A percentile compares a stretch with the other conserved stretches of the same genome.
phyloP scores from a whole-genome alignment of 2,113 vertebrate genomes.

The Syngnathus floridae region DNA sequence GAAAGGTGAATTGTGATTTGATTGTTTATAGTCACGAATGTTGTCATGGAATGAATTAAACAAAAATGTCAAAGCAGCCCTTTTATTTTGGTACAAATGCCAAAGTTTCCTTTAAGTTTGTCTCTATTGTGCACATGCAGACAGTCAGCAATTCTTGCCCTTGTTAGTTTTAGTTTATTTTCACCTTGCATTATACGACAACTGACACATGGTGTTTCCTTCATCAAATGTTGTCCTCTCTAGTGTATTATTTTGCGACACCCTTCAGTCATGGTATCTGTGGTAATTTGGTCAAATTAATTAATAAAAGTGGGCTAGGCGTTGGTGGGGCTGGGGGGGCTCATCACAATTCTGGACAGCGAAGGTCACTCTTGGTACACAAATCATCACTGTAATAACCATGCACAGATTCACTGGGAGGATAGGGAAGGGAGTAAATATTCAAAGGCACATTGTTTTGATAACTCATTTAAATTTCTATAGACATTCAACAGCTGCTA shows the following conservation, averaged over 20 bases:
- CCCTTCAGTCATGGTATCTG: slow-evolving; percentile 62
- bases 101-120: no score
- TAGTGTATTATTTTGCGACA: slow-evolving; percentile 31
- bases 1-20: no score
- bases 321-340: neutral
- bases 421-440: no score
- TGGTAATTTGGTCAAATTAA: slow-evolving; percentile 44
- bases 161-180: neutral
- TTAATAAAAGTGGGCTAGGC: slow-evolving; percentile 48
- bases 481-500: neutral
- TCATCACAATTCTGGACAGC: slow-evolving; percentile 37
- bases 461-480: neutral
- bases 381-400: slow-evolving; percentile 9
- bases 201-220: neutral
- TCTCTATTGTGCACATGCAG: neutral
- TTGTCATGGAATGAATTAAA: no score
- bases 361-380: slow-evolving; percentile 47
- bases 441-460: neutral
- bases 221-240: slow-evolving; percentile 26
- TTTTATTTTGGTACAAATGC: neutral
- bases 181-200: slow-evolving; percentile 21
- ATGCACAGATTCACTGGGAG: neutral
- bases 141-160: no score
- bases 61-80: no score
- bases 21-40: no score